Base-by-base conservation (phyloP, 2,797 vertebrate species). In the Rousettus madagascariensis region DNA sequence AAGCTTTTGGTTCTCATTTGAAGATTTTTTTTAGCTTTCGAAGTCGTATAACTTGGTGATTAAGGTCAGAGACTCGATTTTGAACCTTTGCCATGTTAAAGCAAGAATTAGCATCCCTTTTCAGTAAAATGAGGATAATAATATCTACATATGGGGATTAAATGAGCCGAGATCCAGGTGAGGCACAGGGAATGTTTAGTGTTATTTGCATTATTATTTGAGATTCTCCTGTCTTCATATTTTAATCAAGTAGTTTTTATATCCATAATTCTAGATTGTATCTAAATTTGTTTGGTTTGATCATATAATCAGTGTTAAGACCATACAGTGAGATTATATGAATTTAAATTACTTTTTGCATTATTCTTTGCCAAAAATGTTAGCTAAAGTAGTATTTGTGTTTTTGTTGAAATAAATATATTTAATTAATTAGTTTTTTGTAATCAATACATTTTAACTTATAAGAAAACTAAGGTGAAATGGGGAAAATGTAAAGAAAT, bases 381-480 rank as follows among this genome's bases (percentile, higher is more conserved):
- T 95, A 82, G 36, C 43, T 91, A 69, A 74, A 55, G 6, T 78
- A 26, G 30, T 63, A 38, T 63, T 88, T 87, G 22, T 86, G 46
- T 87, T 59, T 96, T 94, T 71, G 68, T 87, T 93, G 51, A 85
- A 66, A 84, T 72, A 83, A 69, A n/a, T 88, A 19, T 85, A n/a
- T 28, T 69, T 92, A 59, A 75, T 49, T 85, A 20, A 41, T 13
- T 68, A 41, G 41, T 86, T 71, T 38, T 28, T 77, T 77, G 1
- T 82, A 57, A 69, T 84, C 24, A 71, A 41, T 86, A 57, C 5
- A 41, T 93, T 92, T 65, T 90, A n/a, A 91, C 87, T 94, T 83
- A 87, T 79, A 53, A 94, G 46, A 69, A 83, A 74, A 75, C 57
- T 43, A 55, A 61, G n/a, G 26, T 49, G 57, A 94, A 84, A 69